Percentiles rank a stretch among this genome's conserved stretches.
Evolutionary conservation across 2,888 invertebrate species (phyloP).

Genomic region (Sphaerophoria rueppellii): DNA sequence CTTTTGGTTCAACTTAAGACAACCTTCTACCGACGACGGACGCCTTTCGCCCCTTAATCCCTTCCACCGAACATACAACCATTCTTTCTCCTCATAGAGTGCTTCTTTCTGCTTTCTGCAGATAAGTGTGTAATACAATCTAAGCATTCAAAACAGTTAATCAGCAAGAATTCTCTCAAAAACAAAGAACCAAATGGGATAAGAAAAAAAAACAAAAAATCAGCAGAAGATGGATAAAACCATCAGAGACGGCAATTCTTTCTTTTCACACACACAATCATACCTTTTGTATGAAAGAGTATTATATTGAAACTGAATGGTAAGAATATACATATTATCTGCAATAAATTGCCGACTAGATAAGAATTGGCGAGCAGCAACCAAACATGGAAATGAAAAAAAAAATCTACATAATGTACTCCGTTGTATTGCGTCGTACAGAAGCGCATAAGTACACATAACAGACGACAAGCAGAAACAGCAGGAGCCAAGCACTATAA

Average conservation of each 20-base stretch:
- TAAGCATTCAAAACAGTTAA: slow-evolving; percentile 70
- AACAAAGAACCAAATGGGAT: background rate
- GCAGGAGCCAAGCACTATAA: background rate
- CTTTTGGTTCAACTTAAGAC: background rate
- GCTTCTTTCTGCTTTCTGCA: slow-evolving; percentile 42
- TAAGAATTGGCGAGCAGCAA: slow-evolving; percentile 53
- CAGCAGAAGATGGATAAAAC: slow-evolving; percentile 24
- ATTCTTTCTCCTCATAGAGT: background rate
- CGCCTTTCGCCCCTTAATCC: background rate
- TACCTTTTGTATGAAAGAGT: background rate
- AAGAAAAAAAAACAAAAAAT: slow-evolving; percentile 9
- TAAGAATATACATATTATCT: slow-evolving; percentile 53
- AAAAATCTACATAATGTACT: slow-evolving; percentile 66
- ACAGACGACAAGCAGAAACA: slow-evolving; percentile 33
- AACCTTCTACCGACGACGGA: too few relatives aligned
- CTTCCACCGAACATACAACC: background rate
- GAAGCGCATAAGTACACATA: slow-evolving; percentile 21
- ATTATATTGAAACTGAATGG: slow-evolving; percentile 17
- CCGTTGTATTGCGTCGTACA: slow-evolving; percentile 42
- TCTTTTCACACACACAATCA: background rate
- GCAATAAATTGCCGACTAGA: slow-evolving; percentile 69
- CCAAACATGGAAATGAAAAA: slow-evolving; percentile 38
- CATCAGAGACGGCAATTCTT: slow-evolving; percentile 31
- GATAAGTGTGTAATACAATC: slow-evolving; percentile 72
- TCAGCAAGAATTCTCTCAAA: slow-evolving; percentile 59